Percentiles rank a stretch among this genome's conserved stretches.
These are phyloP conservation scores for Lordiphosa mommai DNA, from an alignment of 1,140 invertebrate species.

Conservation along the genomic window DNA sequence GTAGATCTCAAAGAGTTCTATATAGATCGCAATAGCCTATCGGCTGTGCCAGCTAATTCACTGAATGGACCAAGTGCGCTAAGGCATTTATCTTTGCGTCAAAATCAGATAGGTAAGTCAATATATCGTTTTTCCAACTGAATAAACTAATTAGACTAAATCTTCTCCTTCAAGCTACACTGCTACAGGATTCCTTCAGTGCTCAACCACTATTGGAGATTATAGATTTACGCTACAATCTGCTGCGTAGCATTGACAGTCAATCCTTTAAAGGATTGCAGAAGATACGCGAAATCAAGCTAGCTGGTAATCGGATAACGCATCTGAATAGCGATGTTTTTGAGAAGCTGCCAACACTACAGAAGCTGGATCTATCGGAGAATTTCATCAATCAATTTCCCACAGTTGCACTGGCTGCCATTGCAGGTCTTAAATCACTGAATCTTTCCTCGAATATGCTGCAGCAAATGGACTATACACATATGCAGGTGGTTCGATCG, in stretches of 20 bases:
- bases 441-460: conserved; percentile 92
- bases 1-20: conserved; percentile 87
- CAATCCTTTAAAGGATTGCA: conserved; percentile 85
- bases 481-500: conserved; percentile 83
- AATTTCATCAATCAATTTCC: conserved; percentile 93
- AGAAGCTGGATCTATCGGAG: conserved; percentile 89
- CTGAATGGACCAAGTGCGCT: conserved; percentile 88
- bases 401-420: conserved; percentile 85
- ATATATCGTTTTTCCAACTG: not conserved
- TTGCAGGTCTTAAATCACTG: conserved; percentile 85
- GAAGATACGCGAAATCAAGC: conserved; percentile 85
- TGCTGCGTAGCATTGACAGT: conserved; percentile 87
- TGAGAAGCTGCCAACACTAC: conserved; percentile 86
- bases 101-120: conserved; percentile 89
- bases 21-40: conserved; percentile 87
- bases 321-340: conserved; percentile 90
- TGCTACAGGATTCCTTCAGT: conserved; percentile 85
- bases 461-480: conserved; percentile 85
- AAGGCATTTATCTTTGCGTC: conserved; percentile 85
- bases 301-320: conserved; percentile 87
- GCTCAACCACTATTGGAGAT: conserved; percentile 84
- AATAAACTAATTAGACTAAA: not conserved
- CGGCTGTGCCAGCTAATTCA: conserved; percentile 86
- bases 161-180: conserved; percentile 81
- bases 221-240: conserved; percentile 89